Evolutionary conservation across 37 sponge, comb jelly and placozoan species (phyloP).

Genomic region (Haliclona indistincta): DNA sequence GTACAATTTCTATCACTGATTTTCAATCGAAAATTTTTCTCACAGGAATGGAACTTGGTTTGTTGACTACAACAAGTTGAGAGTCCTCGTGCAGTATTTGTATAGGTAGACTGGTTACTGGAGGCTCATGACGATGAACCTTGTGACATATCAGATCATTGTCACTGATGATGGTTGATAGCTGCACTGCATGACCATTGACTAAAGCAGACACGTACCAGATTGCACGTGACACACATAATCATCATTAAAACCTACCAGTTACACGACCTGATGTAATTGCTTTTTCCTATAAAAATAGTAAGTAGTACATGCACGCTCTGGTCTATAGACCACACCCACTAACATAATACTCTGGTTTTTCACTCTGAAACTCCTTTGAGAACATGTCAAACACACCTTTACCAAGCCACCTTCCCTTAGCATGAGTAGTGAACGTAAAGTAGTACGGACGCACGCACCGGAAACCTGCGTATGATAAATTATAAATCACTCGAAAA

Average conservation of each 20-base stretch:
- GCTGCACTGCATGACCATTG: conserved; percentile 45
- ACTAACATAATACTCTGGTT: conserved; percentile 83
- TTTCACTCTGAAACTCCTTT: conserved; percentile 82
- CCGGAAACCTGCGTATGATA: conserved; percentile 65
- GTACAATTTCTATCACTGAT: background rate
- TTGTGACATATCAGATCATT: conserved; percentile 77
- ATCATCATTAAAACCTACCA: conserved; percentile 36
- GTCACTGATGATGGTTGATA: conserved; percentile 64
- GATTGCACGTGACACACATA: background rate
- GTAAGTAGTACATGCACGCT: background rate
- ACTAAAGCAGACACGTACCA: conserved; percentile 37
- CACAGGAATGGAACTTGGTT: conserved; percentile 94
- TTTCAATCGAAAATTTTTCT: background rate
- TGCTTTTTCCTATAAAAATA: conserved; percentile 61
- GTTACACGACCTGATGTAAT: conserved; percentile 65
- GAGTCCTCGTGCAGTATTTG: conserved; percentile 57
- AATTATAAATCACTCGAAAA: background rate
- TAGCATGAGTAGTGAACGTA: conserved; percentile 77
- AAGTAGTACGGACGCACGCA: conserved; percentile 83
- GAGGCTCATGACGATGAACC: conserved; percentile 94
- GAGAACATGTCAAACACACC: conserved; percentile 79
- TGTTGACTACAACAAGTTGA: conserved; percentile 82
- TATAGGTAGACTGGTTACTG: conserved; percentile 69
- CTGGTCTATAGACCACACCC: background rate
- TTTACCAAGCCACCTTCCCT: conserved; percentile 86